Conservation (phyloP, 2,888 invertebrate species). For the Chymomyza caudatula region DNA sequence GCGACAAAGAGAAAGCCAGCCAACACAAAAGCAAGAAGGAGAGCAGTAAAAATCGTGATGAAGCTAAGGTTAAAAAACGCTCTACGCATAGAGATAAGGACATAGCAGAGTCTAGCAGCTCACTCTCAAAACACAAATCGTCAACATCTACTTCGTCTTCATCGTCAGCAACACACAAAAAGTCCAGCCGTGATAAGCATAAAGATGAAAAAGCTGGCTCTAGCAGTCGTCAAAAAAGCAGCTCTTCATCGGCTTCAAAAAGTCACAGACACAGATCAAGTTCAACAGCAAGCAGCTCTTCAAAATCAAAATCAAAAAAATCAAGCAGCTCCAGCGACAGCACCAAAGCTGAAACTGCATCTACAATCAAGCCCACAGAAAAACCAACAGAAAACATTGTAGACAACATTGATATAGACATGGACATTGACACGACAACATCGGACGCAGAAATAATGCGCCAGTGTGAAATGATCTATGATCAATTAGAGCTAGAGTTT, state of each 20-base stretch:
- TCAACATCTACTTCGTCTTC: slow-evolving; percentile 34
- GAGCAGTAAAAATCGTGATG: slow-evolving; percentile 28
- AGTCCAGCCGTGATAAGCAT: slow-evolving; percentile 49
- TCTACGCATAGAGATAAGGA: slow-evolving; percentile 35
- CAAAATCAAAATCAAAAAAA: slow-evolving; percentile 14
- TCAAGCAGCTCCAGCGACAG: slow-evolving; percentile 33
- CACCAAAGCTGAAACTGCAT: slow-evolving; percentile 20
- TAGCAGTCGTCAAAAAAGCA: slow-evolving; percentile 31
- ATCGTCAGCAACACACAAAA: slow-evolving; percentile 43
- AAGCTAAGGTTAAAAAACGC: slow-evolving; percentile 28
- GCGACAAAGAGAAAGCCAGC: slow-evolving; percentile 31
- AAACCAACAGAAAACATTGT: not conserved
- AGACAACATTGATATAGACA: slow-evolving; percentile 70
- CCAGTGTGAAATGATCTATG: slow-evolving; percentile 92
- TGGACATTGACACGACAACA: slow-evolving; percentile 44
- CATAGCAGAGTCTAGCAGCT: slow-evolving; percentile 32
- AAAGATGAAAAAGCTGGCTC: slow-evolving; percentile 35
- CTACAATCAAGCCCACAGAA: not conserved
- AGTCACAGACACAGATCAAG: slow-evolving; percentile 33
- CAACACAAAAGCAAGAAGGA: slow-evolving; percentile 42
- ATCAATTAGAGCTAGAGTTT: slow-evolving; percentile 82
- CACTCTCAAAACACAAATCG: slow-evolving; percentile 46
- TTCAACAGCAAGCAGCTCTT: slow-evolving; percentile 30
- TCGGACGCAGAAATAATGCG: slow-evolving; percentile 86
- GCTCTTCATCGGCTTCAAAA: slow-evolving; percentile 39